Evolutionary conservation across 2,888 invertebrate species (phyloP), one percentile per base, ranked within the genome.

Genomic region (Electrophaes corylata): DNA sequence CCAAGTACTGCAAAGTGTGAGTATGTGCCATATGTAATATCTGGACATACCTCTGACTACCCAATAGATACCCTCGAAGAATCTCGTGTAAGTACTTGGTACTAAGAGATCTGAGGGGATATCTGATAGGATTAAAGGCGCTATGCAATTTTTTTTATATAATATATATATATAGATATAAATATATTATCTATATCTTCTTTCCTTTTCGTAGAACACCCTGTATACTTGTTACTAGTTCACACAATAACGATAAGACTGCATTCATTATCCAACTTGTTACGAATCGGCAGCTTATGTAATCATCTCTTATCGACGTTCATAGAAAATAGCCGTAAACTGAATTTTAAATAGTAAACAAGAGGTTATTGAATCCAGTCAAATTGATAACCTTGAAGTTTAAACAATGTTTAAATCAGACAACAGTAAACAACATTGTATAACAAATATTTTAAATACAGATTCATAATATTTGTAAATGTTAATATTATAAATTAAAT

Each of bases 351-450:
- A 58, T 57, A 55, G 59, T 62, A 57, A 61, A 54, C 50, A 57
- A 61, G 56, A 65, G 64, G 62, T 65, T 65, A 65, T 65, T 65
- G 62, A 64, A 64, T 59, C 57, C 50, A 57, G 49, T 62, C 44
- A 58, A 58, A 64, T 56, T 62, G 20, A 41, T 49, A 64, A 59
- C 65, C 63, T 65, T 64, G 64, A 31, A 8, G 57, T 26, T 41
- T 37, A 41, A 23, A n/a, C 37, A 4, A 44, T 53, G 26, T 44
- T 45, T 29, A 35, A 46, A 29, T 29, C 16, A n/a, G n/a, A n/a
- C n/a, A n/a, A n/a, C n/a, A n/a, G n/a, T n/a, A n/a, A n/a, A n/a
- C n/a, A n/a, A n/a, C n/a, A n/a, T n/a, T n/a, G n/a, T n/a, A n/a
- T n/a, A n/a, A n/a, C n/a, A n/a, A n/a, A n/a, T n/a, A n/a, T n/a